Base-by-base conservation (phyloP, 2,888 invertebrate genomes). In the Graphium colonna region DNA sequence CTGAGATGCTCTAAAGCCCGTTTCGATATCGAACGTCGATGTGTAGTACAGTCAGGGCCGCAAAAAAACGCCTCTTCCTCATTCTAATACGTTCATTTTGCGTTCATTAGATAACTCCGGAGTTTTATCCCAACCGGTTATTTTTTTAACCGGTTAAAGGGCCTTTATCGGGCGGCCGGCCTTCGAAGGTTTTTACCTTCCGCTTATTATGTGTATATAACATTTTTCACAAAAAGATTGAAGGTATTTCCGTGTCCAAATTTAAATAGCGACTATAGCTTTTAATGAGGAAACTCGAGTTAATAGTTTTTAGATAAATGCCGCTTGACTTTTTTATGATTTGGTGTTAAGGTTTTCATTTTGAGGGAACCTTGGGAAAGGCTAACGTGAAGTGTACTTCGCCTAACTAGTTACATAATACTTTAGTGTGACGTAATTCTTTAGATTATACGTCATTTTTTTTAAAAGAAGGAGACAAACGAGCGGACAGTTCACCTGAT, bases 171-270 rank as follows among this genome's bases (percentile, higher is more conserved):
- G 58, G 60, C 55, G 48, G 60, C 31, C 60, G 59, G 56, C 73
- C 73, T 73, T 74, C 68, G 58, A 21, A 55, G 60, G 59, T 66
- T 69, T 68, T 67, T 71, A 61, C 56, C 67, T 73, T 71, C 70
- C 72, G 70, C 63, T 59, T 67, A 63, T 62, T 55, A 58, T 57
- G 56, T 60, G 60, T 39, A 21, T 21, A 21, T 21, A 21, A 33
- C 10, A 16, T 28, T 43, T 61, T 52, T 55, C 55, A 45, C 46
- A 56, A 59, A 56, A 58, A 45, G 55, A 54, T 51, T 52, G 61
- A 62, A 65, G 67, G 64, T 56, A 60, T 58, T 60, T 67, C 63
- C 63, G 63, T 48, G 12, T 56, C 51, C 28, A 33, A 36, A 51
- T 42, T 31, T 7, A 21, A 18, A 15, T 31, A 28, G 26, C 46